Base-by-base conservation (phyloP, 1,140 invertebrate genomes). In the Hydropsyche tenuis region DNA sequence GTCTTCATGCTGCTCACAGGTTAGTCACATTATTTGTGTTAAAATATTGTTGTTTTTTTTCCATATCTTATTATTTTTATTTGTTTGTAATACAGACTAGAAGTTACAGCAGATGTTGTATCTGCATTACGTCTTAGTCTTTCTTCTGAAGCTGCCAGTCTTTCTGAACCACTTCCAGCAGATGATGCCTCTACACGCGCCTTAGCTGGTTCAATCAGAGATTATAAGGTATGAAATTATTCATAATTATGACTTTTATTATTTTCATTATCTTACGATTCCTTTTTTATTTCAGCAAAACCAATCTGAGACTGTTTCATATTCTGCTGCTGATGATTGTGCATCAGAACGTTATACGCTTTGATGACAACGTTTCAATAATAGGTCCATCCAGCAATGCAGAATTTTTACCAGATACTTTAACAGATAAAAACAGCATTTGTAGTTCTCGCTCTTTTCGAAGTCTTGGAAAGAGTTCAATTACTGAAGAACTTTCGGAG, bases 121-220 rank as follows among this genome's bases (percentile, higher is more conserved):
- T 77, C 76, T n/a, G 76, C 76, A 11, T 30, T 77, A 25, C 51
- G 76, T 16, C 69, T 77, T 18, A 77, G 76, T 63, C 87, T 88
- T 6, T 89, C 90, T 0, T 93, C 91, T 79, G 91, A 91, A 81
- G 90, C 89, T 4, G 88, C 88, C 3, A 92, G 90, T 5, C 85
- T 90, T 46, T 87, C 88, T 53, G 76, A 77, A 53, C 76, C 76
- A 6, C 48, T 77, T 18, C 76, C 76, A 11, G 73, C 76, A 6
- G 90, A 92, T 79, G 90, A 91, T 81, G 89, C 91, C 6, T 94
- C 92, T 22, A 92, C 91, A 0, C 87, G 90, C 76, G 92, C 90
- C 25, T 82, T 94, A 48, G 92, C 93, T 53, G 93, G 93, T 7
- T 94, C 92, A 16, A 63, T 77, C 12, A 27, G 76, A 14, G 91